Evolutionary conservation across 1,140 invertebrate species (phyloP).

Genomic region (Drosophila bipectinata): DNA sequence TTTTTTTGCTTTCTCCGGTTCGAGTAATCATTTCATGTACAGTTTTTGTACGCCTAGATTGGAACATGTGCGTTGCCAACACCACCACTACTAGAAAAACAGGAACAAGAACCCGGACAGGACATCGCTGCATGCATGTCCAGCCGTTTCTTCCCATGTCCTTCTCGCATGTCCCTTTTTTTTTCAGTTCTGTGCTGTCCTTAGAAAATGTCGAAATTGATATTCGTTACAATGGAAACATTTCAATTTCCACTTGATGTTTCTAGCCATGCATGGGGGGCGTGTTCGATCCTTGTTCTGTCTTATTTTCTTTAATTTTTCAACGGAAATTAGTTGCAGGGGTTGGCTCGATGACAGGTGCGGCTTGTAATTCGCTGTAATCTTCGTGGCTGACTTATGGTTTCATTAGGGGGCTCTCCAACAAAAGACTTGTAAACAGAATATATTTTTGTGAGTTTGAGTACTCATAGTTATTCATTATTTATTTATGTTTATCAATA

Average conservation of each 20-base stretch:
- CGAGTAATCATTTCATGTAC: constrained; percentile 77
- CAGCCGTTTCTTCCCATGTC: constrained; percentile 24
- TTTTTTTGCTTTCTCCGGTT: constrained; percentile 1
- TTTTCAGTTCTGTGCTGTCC: constrained; percentile 18
- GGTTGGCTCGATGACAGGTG: constrained; percentile 58
- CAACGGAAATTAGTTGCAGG: constrained; percentile 29
- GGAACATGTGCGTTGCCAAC: constrained; percentile 79
- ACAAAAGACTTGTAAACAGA: neutral
- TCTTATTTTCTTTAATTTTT: constrained; percentile 32
- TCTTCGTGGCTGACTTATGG: constrained; percentile 22
- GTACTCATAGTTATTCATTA: neutral
- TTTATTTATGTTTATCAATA: neutral
- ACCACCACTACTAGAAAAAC: constrained; percentile 51
- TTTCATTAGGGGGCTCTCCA: constrained; percentile 12
- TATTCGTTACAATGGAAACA: constrained; percentile 74
- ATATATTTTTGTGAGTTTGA: too few species aligned
- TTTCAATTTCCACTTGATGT: constrained; percentile 78
- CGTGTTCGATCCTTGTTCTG: constrained; percentile 23
- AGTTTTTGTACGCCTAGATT: constrained; percentile 79
- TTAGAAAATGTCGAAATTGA: constrained; percentile 75
- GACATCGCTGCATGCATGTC: constrained; percentile 31
- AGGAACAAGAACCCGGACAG: constrained; percentile 19
- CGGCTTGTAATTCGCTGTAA: constrained; percentile 47
- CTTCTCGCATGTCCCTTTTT: constrained; percentile 40
- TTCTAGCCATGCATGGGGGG: constrained; percentile 37